Evolutionary conservation across 2,888 invertebrate species (phyloP), one percentile per base, ranked within the genome.

Genomic region (Aplocera efformata): DNA sequence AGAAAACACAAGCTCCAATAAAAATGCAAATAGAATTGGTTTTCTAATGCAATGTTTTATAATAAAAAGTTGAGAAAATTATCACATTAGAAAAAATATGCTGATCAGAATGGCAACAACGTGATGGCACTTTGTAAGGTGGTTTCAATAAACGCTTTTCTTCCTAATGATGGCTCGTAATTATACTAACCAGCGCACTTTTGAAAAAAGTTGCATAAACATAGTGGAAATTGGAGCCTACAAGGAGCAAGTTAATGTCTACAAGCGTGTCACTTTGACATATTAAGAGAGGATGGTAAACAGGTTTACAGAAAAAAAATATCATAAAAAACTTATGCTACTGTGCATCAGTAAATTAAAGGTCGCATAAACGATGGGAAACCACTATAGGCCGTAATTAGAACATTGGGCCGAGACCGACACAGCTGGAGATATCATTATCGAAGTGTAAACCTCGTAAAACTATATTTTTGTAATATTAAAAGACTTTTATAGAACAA

Each of bases 201-300:
- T 44, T 56, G 61, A 65, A 72, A 74, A 73, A 75, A 68, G 61
- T 53, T 52, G 57, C 58, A 46, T 48, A 48, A 42, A 36, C 49
- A 51, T 48, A 33, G 56, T 60, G 71, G 71, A 67, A 76, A 72
- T 58, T 60, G 67, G 63, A 68, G 66, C 64, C 59, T 63, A 72
- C 55, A 66, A 72, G 64, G 66, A 66, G 67, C 58, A 61, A 74
- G 74, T 70, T 83, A 81, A 79, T 79, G 73, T 67, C 68, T 72
- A 58, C 64, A 56, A 72, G 63, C 72, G 75, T 75, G 79, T 79
- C 76, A 75, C 79, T 73, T 78, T 78, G 79, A 79, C 79, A 81
- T 83, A 81, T 81, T 75, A 79, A 80, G 77, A 73, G 68, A 67
- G 72, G 63, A 67, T 65, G 69, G 61, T 63, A 75, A 81, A 84